Evolutionary conservation across 2,888 invertebrate species (phyloP), one percentile per base, ranked within the genome.

Genomic region (Callyntrura sp.): DNA sequence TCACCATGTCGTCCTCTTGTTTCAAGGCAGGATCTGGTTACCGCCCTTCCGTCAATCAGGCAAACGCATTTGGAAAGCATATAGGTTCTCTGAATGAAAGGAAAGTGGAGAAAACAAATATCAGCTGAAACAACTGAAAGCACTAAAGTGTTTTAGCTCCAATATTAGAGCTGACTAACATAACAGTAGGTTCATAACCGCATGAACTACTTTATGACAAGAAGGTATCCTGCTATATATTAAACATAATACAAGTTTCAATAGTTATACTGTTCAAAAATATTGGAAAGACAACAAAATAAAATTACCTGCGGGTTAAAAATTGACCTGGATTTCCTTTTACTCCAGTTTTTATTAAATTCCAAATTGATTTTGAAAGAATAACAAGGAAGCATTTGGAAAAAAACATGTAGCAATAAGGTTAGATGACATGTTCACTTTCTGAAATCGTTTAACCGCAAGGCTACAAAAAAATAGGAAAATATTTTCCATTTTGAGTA

Each of bases 41-140:
- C 90, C 90, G 90, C 90, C 90, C 90, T 90, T 90, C 85, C 86
- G 90, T 90, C 90, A 85, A 90, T 90, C 90, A 86, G 82, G 45
- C 82, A 90, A 90, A 82, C 86, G 90, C 90, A 90, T 82, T 86
- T 90, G 90, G 85, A 81, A 90, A 76, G 35, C 76, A 83, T 84
- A 79, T 70, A 57, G 89, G 65, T 48, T 35, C 17, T 65, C 25
- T 35, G 20, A 12, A 8, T 81, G 9, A 55, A 60, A 43, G 45
- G 23, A 85, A 43, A 76, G 60, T 43, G 35, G 43, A 12, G 62
- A 76, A 20, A 57, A 8, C 65, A 83, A 78, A 2, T 35, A 35
- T 35, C 35, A 35, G 6, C 35, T n/a, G n/a, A n/a, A n/a, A n/a
- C 35, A 35, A 35, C 35, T 35, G 35, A 35, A 35, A 35, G n/a